A percentile compares a stretch with the other conserved stretches of the same genome.
Evolutionary conservation across 2,113 vertebrate genomes (phyloP).

Genomic region (Chaetorhynchus papuensis): DNA sequence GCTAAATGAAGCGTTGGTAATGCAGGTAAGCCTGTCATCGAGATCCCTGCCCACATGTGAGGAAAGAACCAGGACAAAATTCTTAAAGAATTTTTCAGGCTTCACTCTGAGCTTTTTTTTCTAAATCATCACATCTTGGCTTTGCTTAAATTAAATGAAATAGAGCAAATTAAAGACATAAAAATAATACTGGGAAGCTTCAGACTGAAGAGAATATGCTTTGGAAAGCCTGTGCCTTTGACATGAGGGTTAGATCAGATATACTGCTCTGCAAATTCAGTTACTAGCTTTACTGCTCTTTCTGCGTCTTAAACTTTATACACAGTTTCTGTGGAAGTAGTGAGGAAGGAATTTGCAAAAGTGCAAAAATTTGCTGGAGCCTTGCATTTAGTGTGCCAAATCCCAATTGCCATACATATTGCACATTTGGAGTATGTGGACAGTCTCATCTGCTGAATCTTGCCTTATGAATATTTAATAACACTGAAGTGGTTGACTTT

Average conservation of each 20-base stretch:
- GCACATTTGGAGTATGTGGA: neutral
- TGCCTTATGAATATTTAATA: constrained; percentile 31
- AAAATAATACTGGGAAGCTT: neutral
- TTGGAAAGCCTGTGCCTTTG: neutral
- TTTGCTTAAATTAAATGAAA: neutral
- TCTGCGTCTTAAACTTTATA: neutral
- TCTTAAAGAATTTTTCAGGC: neutral
- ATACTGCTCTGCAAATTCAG: neutral
- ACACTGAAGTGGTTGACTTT: neutral
- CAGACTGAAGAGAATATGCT: neutral
- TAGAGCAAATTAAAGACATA: neutral
- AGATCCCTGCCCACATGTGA: neutral
- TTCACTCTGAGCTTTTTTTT: neutral
- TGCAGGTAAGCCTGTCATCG: neutral
- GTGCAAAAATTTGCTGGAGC: neutral
- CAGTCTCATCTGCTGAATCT: neutral
- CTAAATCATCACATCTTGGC: neutral
- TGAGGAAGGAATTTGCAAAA: neutral
- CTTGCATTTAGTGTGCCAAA: neutral
- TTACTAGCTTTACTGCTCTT: neutral
- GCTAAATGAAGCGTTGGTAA: neutral
- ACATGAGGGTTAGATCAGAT: constrained; percentile 8
- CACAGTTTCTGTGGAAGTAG: neutral
- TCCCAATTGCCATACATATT: neutral
- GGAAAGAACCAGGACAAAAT: neutral